Conservation (phyloP, 2,797 vertebrate genomes). For the Erithacus rubecula region DNA sequence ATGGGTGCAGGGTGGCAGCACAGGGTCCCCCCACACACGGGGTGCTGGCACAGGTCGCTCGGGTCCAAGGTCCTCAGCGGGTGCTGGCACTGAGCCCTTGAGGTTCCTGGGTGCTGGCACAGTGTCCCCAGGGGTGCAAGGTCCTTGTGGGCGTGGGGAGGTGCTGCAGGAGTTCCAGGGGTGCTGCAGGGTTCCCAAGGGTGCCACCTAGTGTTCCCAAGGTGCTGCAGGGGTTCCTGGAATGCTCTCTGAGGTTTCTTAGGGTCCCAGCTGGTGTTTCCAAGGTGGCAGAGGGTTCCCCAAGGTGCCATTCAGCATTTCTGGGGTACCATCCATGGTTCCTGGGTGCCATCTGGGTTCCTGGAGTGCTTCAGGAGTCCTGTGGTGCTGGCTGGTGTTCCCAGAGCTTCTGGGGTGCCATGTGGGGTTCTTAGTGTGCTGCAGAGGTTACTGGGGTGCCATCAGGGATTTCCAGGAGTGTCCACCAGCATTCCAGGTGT, state of each 20-base stretch:
- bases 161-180: background rate
- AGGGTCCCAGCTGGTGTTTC: background rate
- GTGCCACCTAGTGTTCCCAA: background rate
- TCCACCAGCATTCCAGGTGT: background rate
- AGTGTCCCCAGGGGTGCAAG: background rate
- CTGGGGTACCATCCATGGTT: background rate
- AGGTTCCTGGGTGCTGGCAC: background rate
- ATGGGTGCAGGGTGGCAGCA: background rate
- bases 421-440: background rate
- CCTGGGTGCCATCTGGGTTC: background rate
- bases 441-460: background rate
- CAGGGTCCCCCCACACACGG: background rate
- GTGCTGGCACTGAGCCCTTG: background rate
- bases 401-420: too few relatives aligned
- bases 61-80: background rate
- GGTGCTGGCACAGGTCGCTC: background rate
- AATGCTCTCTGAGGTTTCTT: background rate
- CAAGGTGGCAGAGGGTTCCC: background rate
- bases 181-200: background rate
- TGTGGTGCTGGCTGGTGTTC: too few relatives aligned
- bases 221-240: background rate
- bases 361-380: too few relatives aligned
- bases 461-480: background rate
- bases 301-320: background rate
- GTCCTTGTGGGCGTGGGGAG: background rate